Evolutionary conservation across 2,888 invertebrate genomes (phyloP).

Genomic region (Stictocephala bisonia): DNA sequence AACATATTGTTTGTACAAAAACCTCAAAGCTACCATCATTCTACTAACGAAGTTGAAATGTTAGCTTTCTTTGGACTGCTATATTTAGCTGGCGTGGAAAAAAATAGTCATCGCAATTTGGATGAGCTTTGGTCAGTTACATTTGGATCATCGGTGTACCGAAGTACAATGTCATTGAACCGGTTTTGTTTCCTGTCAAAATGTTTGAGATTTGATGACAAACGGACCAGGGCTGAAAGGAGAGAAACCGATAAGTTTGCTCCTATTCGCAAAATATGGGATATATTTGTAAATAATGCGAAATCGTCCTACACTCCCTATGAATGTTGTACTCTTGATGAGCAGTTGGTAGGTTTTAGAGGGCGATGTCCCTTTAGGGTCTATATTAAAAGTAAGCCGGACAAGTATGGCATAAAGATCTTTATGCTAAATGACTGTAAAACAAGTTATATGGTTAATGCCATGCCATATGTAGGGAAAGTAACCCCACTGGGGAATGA

Average conservation of each 20-base stretch:
- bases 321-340: slow-evolving; percentile 45
- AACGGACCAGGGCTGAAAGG: slow-evolving; percentile 31
- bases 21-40: slow-evolving; percentile 12
- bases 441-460: slow-evolving; percentile 50
- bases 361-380: slow-evolving; percentile 44
- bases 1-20: not conserved
- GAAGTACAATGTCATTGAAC: slow-evolving; percentile 39
- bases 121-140: slow-evolving; percentile 45
- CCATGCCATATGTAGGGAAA: slow-evolving; percentile 51
- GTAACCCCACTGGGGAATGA: slow-evolving; percentile 17
- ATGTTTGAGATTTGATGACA: slow-evolving; percentile 49
- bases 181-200: slow-evolving; percentile 43
- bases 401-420: slow-evolving; percentile 50
- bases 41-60: slow-evolving; percentile 1
- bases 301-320: slow-evolving; percentile 46
- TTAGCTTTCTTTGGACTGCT: slow-evolving; percentile 35
- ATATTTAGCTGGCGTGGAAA: slow-evolving; percentile 24
- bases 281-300: slow-evolving; percentile 46
- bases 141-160: too few species aligned
- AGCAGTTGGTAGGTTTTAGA: slow-evolving; percentile 47
- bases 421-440: slow-evolving; percentile 44
- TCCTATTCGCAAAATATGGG: slow-evolving; percentile 52
- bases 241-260: slow-evolving; percentile 48
- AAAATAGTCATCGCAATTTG: slow-evolving; percentile 34
- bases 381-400: slow-evolving; percentile 49